These are phyloP conservation scores for Rhipidura dahli DNA, from an alignment of 2,113 vertebrate species.

Conservation along the genomic window DNA sequence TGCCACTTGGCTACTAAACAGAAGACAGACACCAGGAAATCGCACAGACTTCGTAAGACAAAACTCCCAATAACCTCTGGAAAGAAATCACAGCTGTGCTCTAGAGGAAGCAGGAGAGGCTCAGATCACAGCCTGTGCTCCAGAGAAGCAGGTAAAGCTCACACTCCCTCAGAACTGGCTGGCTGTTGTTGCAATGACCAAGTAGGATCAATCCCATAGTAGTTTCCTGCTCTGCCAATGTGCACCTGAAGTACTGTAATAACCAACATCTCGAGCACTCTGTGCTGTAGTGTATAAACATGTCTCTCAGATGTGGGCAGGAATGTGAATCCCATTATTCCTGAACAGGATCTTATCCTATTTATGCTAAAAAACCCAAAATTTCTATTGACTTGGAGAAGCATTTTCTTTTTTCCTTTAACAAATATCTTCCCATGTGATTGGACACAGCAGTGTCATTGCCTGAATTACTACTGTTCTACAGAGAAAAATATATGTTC, in stretches of 20 bases:
- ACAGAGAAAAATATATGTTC: neutral
- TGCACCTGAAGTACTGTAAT: neutral
- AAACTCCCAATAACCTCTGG: neutral
- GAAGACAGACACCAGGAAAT: neutral
- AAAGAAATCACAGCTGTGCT: neutral
- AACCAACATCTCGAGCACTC: neutral
- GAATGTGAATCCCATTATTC: neutral
- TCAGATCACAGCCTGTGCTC: neutral
- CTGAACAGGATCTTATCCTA: neutral
- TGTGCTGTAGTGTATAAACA: neutral
- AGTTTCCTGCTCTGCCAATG: neutral
- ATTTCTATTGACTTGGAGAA: neutral
- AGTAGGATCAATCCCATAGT: neutral
- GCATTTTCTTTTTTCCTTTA: neutral
- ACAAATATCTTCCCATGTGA: neutral
- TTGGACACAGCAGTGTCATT: neutral
- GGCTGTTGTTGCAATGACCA: neutral
- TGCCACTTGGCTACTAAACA: neutral
- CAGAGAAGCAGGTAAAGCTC: neutral
- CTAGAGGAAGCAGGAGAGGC: neutral
- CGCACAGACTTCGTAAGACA: rapidly evolving
- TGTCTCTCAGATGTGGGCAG: neutral
- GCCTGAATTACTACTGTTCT: neutral
- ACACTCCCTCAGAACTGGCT: neutral
- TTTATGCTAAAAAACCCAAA: neutral